These are phyloP conservation scores for Morone chrysops DNA, from an alignment of 2,113 vertebrate species.

Conservation along the genomic window DNA sequence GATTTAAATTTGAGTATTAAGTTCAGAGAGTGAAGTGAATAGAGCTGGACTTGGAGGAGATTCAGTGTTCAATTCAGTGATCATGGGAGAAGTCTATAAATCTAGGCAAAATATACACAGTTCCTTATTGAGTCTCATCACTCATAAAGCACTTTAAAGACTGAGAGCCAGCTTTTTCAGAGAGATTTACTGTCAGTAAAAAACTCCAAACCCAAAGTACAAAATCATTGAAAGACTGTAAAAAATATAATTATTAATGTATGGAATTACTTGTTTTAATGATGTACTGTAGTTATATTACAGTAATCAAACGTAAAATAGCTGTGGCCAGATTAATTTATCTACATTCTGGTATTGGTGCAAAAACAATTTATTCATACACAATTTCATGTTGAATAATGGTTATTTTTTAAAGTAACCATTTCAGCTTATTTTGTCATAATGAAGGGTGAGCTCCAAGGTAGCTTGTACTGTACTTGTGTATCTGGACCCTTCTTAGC, in stretches of 20 bases:
- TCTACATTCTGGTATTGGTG: background rate
- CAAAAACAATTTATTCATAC: background rate
- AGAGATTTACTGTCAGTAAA: background rate
- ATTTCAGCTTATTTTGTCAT: background rate
- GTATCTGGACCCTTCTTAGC: background rate
- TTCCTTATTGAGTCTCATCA: background rate
- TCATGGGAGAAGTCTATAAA: background rate
- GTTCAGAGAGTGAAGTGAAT: background rate
- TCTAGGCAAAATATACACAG: background rate
- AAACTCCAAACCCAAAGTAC: background rate
- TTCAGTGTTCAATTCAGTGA: too few relatives aligned
- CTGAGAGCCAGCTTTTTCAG: background rate
- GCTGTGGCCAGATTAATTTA: background rate
- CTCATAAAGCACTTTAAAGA: background rate
- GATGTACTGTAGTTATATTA: background rate
- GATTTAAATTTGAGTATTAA: background rate
- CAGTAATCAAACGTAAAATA: background rate
- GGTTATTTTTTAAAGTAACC: background rate
- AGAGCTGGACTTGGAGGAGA: too few relatives aligned
- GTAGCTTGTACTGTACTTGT: background rate
- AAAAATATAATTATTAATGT: too few relatives aligned
- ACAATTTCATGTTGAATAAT: background rate
- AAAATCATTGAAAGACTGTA: too few relatives aligned
- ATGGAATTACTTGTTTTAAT: background rate
- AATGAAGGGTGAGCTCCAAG: background rate